Conservation (phyloP, 1,140 invertebrate species). For the Platorchestia sp. region DNA sequence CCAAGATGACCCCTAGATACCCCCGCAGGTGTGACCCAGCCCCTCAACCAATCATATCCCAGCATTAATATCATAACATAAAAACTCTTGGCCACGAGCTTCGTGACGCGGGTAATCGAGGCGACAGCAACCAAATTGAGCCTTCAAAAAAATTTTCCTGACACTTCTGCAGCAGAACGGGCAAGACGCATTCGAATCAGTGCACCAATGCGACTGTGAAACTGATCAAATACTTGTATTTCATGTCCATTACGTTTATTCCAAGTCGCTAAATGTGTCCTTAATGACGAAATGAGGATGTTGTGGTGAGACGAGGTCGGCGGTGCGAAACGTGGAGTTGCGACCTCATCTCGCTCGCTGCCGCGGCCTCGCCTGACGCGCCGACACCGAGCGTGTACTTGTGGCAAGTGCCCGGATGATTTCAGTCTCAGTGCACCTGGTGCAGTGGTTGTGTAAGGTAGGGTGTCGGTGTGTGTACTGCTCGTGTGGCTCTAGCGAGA, state of each 20-base stretch:
- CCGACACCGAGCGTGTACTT: too few relatives aligned
- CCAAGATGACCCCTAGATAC: neutral
- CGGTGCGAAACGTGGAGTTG: too few relatives aligned
- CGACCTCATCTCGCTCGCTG: too few relatives aligned
- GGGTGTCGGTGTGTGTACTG: neutral
- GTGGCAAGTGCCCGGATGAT: neutral
- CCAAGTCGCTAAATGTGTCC: too few relatives aligned
- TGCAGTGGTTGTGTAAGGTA: neutral
- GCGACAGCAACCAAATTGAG: neutral
- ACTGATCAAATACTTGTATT: neutral
- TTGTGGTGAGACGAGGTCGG: too few relatives aligned
- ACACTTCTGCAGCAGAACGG: neutral
- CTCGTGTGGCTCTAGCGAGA: neutral
- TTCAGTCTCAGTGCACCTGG: neutral
- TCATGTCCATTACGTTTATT: neutral
- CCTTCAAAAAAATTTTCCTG: neutral
- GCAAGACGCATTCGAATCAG: neutral
- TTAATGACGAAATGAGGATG: too few relatives aligned
- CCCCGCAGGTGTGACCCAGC: neutral
- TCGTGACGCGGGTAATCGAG: neutral
- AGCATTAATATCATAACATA: neutral
- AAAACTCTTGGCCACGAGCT: neutral
- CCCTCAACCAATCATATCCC: neutral
- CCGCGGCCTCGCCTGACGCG: too few relatives aligned
- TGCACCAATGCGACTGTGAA: neutral